Percentiles rank a stretch among this genome's conserved stretches.
Evolutionary conservation across 1,140 invertebrate genomes (phyloP).

Genomic region (Drosophila ambigua): DNA sequence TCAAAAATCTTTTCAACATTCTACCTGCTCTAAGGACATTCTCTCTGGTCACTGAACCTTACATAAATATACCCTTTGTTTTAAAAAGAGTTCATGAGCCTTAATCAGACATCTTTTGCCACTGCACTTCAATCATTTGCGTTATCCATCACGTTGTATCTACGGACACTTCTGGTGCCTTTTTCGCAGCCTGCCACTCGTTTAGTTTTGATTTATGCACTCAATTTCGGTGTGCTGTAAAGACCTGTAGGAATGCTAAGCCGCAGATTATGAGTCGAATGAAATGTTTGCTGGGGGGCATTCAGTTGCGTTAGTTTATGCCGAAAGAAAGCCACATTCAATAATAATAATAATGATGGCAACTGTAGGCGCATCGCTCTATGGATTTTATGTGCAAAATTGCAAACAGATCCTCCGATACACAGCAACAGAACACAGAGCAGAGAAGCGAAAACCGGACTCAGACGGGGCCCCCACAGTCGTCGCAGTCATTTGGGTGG

Average conservation of each 20-base stretch:
- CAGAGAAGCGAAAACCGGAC: conserved; percentile 23
- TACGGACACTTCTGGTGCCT: neutral
- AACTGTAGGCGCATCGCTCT: conserved; percentile 68
- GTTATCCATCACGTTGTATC: conserved; percentile 45
- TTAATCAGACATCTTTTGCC: too few species aligned
- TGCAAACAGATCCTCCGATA: too few species aligned
- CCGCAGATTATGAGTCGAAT: conserved; percentile 48
- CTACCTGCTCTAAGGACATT: too few species aligned
- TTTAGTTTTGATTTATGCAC: conserved; percentile 65
- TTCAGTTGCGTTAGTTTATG: conserved; percentile 68
- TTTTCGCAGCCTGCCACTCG: conserved; percentile 23
- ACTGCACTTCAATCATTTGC: neutral
- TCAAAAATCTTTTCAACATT: too few species aligned
- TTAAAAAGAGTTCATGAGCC: neutral
- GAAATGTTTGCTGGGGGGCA: conserved; percentile 18
- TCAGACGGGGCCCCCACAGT: conserved; percentile 7
- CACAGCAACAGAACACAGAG: conserved; percentile 22
- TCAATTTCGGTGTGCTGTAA: conserved; percentile 46
- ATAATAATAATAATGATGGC: conserved; percentile 58
- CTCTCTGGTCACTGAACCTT: neutral
- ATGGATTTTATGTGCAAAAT: conserved; percentile 55
- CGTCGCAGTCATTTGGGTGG: conserved; percentile 13
- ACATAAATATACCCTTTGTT: neutral
- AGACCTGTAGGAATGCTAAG: conserved; percentile 60
- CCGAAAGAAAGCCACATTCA: conserved; percentile 36